Evolutionary conservation across 2,888 invertebrate genomes (phyloP), one percentile per base, ranked within the genome.

Genomic region (Pogonocherus hispidulus): DNA sequence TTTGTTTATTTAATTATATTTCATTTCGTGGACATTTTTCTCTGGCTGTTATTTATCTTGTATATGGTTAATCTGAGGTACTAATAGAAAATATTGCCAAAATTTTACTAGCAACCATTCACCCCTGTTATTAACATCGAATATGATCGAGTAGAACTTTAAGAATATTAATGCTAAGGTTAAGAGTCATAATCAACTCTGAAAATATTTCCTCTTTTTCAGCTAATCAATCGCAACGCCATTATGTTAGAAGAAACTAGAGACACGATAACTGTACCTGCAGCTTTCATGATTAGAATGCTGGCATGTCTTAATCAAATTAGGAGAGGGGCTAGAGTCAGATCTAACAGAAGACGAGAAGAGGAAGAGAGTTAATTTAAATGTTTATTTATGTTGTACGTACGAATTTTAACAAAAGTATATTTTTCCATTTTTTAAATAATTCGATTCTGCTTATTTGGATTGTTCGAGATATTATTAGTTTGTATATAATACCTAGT

Each of bases 231-330:
- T 81, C 88, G 93, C 57, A 95, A 95, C 85, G 92, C 92, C 72
- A 88, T 93, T 47, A 94, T 95, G 94, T 85, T 95, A 78, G 93
- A 94, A 85, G 94, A 95, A 86, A 94, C 95, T 16, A 89, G 91
- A 83, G 94, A 95, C 81, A 95, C 95, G 1, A 93, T 95, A 71
- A 95, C 95, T 22, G 94, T 95, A 63, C 95, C 95, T 32, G 94
- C 95, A 16, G 91, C 93, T 59, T 94, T 95, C 83, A 94, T 95
- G 94, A 92, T 95, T 74, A 86, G 92, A 79, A 91, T 92, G 90
- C 82, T 92, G 81, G 90, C 91, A 44, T 91, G 91, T 79, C 86
- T 92, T 72, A 91, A 91, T 84, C 90, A 91, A 75, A 89, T 90
- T 78, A 87, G 91, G 76, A 86, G 89, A 84, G 83, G 81, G 11